phyloP scores from a whole-genome alignment of 1,140 invertebrate species.

The Drosophila simulans region DNA sequence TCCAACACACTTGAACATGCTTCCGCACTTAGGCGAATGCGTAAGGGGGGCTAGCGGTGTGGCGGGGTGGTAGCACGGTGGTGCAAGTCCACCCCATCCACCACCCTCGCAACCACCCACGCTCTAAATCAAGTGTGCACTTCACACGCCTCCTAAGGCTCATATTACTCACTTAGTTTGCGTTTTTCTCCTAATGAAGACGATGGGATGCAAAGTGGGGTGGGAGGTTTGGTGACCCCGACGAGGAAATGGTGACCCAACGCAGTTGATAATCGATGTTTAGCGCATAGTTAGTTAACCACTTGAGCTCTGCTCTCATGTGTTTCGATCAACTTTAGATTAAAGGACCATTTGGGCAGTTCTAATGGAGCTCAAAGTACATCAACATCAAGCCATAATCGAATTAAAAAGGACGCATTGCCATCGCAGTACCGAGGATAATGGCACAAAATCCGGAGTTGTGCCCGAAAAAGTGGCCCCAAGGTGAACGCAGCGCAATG shows the following conservation, averaged over 20 bases:
- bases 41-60: conserved; percentile 28
- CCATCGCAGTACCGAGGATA: conserved; percentile 12
- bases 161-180: conserved; percentile 79
- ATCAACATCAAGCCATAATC: conserved; percentile 70
- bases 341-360: conserved; percentile 14
- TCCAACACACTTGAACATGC: conserved; percentile 78
- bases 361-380: conserved; percentile 4
- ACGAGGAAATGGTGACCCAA: neutral
- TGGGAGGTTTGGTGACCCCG: neutral
- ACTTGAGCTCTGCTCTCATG: too few relatives aligned
- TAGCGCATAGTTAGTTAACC: too few relatives aligned
- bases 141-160: conserved; percentile 76
- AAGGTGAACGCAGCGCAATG: conserved; percentile 51
- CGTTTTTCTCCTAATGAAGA: conserved; percentile 52
- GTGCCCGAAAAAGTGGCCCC: conserved; percentile 17
- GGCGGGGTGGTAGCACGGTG: conserved; percentile 11
- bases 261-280: neutral
- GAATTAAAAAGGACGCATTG: conserved; percentile 50
- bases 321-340: conserved; percentile 1
- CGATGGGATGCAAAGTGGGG: too few relatives aligned
- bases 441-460: conserved; percentile 26
- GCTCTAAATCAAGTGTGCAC: conserved; percentile 60
- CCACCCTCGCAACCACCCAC: neutral
- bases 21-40: conserved; percentile 77
- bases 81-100: neutral